Evolutionary conservation across 2,113 vertebrate species (phyloP).

Genomic region (Desmodus rotundus): DNA sequence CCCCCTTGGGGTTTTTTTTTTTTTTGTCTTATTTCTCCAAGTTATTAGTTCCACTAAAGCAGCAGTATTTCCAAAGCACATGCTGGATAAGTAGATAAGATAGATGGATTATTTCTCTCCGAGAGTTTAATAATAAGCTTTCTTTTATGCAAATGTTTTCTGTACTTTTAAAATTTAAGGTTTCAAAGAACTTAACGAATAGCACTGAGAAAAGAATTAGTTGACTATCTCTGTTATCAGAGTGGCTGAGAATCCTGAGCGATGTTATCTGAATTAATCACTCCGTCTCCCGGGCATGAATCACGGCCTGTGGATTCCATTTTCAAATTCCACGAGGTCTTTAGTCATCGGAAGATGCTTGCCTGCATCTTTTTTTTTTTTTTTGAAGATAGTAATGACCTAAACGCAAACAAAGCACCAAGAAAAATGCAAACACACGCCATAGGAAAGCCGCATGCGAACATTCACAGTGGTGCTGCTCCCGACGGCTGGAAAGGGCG

Average conservation of each 20-base stretch:
- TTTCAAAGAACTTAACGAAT: conserved; percentile 14
- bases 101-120: background rate
- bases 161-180: background rate
- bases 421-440: background rate
- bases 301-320: background rate
- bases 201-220: conserved; percentile 8
- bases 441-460: background rate
- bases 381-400: background rate
- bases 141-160: conserved; percentile 24
- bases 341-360: background rate
- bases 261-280: background rate
- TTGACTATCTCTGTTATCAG: background rate
- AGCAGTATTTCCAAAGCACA: background rate
- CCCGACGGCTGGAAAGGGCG: background rate
- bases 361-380: background rate
- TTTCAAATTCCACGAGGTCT: background rate
- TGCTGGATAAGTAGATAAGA: background rate
- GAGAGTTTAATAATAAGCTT: background rate
- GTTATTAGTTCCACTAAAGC: background rate
- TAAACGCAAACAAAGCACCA: background rate
- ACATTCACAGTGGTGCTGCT: background rate
- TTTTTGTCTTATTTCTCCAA: background rate
- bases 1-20: background rate
- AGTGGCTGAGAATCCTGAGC: background rate
- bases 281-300: background rate